These are phyloP conservation scores for Drosophila villosipedis DNA, from an alignment of 2,888 invertebrate genomes.

Conservation along the genomic window DNA sequence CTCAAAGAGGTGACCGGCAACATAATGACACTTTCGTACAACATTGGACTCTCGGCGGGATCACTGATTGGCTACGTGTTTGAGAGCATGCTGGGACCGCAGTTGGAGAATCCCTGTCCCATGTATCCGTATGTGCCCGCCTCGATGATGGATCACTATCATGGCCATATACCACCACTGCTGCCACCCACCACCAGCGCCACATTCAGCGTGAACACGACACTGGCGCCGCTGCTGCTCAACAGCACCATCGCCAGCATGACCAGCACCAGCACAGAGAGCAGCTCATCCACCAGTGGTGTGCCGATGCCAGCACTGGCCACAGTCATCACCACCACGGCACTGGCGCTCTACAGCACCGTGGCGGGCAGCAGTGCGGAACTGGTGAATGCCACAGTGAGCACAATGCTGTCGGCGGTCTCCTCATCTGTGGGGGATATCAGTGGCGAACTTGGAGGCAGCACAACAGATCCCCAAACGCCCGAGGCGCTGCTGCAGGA, in stretches of 20 bases:
- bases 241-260: slow-evolving; percentile 56
- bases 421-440: slow-evolving; percentile 68
- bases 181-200: slow-evolving; percentile 49
- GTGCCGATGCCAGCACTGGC: slow-evolving; percentile 55
- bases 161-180: slow-evolving; percentile 59
- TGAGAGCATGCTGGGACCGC: slow-evolving; percentile 88
- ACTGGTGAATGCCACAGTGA: slow-evolving; percentile 74
- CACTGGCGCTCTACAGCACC: slow-evolving; percentile 68
- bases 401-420: slow-evolving; percentile 76
- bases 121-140: slow-evolving; percentile 81
- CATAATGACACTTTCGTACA: slow-evolving; percentile 97
- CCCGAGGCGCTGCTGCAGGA: slow-evolving; percentile 76
- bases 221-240: slow-evolving; percentile 54
- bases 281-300: slow-evolving; percentile 52
- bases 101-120: slow-evolving; percentile 86
- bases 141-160: slow-evolving; percentile 72
- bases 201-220: slow-evolving; percentile 40
- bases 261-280: slow-evolving; percentile 43
- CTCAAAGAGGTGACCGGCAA: slow-evolving; percentile 96
- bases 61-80: slow-evolving; percentile 93
- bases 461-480: slow-evolving; percentile 82
- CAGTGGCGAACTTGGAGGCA: slow-evolving; percentile 67
- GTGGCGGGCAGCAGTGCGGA: slow-evolving; percentile 74
- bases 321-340: slow-evolving; percentile 76
- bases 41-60: slow-evolving; percentile 93